Evolutionary conservation across 2,113 vertebrate species (phyloP), one percentile per base, ranked within the genome.

Genomic region (Gorsachius goisagi): DNA sequence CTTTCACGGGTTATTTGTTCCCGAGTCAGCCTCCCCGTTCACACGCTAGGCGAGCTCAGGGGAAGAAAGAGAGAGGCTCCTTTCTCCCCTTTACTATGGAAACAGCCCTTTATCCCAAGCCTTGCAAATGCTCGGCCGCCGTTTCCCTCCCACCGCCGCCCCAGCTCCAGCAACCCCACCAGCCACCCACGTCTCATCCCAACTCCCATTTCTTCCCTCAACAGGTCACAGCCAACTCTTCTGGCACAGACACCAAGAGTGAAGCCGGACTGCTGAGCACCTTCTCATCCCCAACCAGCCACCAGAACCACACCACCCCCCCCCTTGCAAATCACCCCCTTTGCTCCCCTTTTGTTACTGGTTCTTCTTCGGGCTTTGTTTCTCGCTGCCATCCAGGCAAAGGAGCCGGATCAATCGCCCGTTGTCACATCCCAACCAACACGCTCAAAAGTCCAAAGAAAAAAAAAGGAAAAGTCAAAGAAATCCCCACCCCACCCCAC

Each of bases 71-170:
- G 73, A 88, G 90, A 76, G 92, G 72, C 93, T 95, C 93, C 89
- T 89, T 95, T 94, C 90, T 97, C 92, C 59, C 50, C 66, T 95
- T 96, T 95, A 79, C 96, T 93, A 88, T 94, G 94, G 90, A 94
- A 96, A 96, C 93, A 80, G 87, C 52, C 89, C 85, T 92, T 95
- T 90, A 91, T 93, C 81, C 64, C 60, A 81, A 69, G 88, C 28
- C 79, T 14, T 87, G 80, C 47, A 4, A 89, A 69, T 1, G 20
- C 83, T 92, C 41, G 1, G 63, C 62, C 1, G 6, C 35, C 0
- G 21, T 11, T 85, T 82, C 91, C 49, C 84, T 89, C 59, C 63
- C 72, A 39, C n/a, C 9, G 2, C 47, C 7, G 5, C 56, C 39
- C 81, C 35, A 0, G 30, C 78, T 17, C 49, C 76, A 55, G 77